Percentiles rank a stretch among this genome's conserved stretches.
Conservation (phyloP, 2,888 invertebrate species). For the Mythimna lalbum region DNA sequence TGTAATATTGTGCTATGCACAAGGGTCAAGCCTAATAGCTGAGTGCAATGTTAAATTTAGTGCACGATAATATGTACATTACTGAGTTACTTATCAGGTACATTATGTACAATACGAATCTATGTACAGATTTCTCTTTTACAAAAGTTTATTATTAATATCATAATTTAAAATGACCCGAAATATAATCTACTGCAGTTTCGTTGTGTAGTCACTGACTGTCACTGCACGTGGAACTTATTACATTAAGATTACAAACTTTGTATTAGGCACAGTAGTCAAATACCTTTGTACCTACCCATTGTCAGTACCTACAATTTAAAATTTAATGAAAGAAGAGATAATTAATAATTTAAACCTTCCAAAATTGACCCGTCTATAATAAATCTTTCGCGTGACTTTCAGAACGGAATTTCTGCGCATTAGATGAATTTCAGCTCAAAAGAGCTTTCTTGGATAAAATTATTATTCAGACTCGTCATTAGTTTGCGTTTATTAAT, state of each 20-base stretch:
- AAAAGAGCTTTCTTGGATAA: conserved; percentile 24
- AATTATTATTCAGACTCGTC: conserved; percentile 34
- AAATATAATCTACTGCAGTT: conserved; percentile 12
- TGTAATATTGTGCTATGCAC: conserved; percentile 59
- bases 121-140: conserved; percentile 9
- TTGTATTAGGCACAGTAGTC: background rate
- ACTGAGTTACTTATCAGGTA: conserved; percentile 13
- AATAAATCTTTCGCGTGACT: conserved; percentile 32
- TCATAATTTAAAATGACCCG: conserved; percentile 2
- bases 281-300: background rate
- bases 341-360: conserved; percentile 19
- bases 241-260: background rate
- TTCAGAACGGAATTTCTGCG: conserved; percentile 20
- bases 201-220: conserved; percentile 12
- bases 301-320: background rate
- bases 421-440: conserved; percentile 25
- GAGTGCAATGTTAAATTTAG: conserved; percentile 36
- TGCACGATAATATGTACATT: conserved; percentile 51
- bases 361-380: conserved; percentile 39
- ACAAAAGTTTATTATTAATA: conserved; percentile 24
- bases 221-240: conserved; percentile 10
- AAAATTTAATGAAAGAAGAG: background rate
- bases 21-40: conserved; percentile 28
- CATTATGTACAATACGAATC: conserved; percentile 36
- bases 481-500: conserved; percentile 36